Evolutionary conservation across 2,113 vertebrate species (phyloP), one percentile per base, ranked within the genome.

Genomic region (Protomyctophum bolini): DNA sequence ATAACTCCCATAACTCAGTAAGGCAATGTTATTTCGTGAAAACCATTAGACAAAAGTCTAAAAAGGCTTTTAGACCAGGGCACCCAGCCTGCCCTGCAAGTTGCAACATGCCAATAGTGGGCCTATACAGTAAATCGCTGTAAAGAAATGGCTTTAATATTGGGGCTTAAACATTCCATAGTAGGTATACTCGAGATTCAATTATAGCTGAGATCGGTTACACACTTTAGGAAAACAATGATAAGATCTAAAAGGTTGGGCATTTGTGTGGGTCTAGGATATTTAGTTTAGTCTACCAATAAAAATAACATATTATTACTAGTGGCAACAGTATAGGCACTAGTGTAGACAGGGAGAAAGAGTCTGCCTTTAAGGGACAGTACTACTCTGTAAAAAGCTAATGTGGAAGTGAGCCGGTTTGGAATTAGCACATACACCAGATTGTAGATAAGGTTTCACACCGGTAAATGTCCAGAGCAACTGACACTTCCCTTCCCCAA

Each of bases 381-480:
- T 56, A 9, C 33, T 55, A 33, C 7, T 6, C 47, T 68, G 61
- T 64, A 45, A 68, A 41, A 49, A 6, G 50, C 72, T 79, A 73
- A 81, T 65, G 80, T 51, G 10, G 29, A 66, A 58, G 54, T 51
- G 62, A 60, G 66, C 71, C 52, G 63, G 64, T 81, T 80, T 64
- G 72, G 65, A 88, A 87, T 83, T 80, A 88, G 80, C 73, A 76
- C 76, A 80, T 75, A 76, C 60, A 81, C 75, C 72, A 79, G 74
- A 83, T 79, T 85, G 72, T 72, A 88, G 86, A 86, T 89, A 83
- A 87, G 72, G 81, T 91, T 91, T 88, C 79, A 85, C 73, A 75
- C 80, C 75, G 66, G 72, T 63, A 79, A 87, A 85, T 67, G 84
- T 73, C 51, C 64, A 77, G 58, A 82, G 76, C 74, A 82, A 82